Evolutionary conservation across 2,888 invertebrate species (phyloP).

Genomic region (Agrochola circellaris): DNA sequence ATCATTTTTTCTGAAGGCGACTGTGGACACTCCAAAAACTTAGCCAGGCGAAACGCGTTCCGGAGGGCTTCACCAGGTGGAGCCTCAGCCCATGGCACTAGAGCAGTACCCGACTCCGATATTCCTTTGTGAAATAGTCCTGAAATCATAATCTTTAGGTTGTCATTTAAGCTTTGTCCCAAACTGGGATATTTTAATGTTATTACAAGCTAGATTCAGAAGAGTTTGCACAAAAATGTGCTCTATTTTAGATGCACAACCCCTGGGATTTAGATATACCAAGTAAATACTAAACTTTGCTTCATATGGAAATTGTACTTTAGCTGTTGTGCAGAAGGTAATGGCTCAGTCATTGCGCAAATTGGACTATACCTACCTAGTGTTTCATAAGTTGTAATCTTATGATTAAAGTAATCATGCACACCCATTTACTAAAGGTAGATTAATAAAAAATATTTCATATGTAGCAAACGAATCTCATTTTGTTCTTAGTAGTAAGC

Average conservation of each 20-base stretch:
- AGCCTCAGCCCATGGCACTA: constrained; percentile 93
- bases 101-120: constrained; percentile 93
- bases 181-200: neutral
- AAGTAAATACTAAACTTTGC: neutral
- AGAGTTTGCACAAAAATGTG: neutral
- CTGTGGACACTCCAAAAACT: constrained; percentile 91
- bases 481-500: neutral
- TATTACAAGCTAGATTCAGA: neutral
- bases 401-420: neutral
- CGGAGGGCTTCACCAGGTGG: constrained; percentile 90
- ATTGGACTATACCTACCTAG: neutral
- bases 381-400: neutral
- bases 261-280: neutral
- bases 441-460: neutral
- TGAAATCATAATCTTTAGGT: constrained; percentile 72
- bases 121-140: constrained; percentile 94
- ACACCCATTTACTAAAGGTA: neutral
- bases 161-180: neutral
- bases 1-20: constrained; percentile 88
- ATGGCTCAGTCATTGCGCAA: neutral
- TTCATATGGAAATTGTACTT: neutral
- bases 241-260: neutral
- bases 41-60: constrained; percentile 91
- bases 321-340: neutral
- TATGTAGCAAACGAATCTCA: constrained; percentile 1